Percentiles rank a stretch among this genome's conserved stretches.
phyloP scores from a whole-genome alignment of 1,140 invertebrate genomes.

The Delia radicum region DNA sequence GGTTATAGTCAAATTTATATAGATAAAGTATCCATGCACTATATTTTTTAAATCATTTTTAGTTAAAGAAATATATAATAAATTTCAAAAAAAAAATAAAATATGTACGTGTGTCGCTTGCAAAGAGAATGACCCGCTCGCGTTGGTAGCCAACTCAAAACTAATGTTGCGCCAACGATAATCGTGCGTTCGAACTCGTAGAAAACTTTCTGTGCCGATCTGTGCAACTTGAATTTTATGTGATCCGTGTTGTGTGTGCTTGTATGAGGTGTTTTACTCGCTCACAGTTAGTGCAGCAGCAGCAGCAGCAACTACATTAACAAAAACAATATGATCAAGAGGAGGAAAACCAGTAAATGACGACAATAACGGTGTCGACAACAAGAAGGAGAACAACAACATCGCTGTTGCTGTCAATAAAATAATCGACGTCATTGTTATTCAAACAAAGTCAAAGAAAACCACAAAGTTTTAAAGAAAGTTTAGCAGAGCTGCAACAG shows the following conservation, averaged over 20 bases:
- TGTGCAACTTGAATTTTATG: constrained; percentile 19
- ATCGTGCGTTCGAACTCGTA: constrained; percentile 26
- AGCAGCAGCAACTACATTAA: too few species aligned
- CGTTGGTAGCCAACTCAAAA: constrained; percentile 58
- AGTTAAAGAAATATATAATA: constrained; percentile 25
- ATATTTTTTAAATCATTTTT: constrained; percentile 28
- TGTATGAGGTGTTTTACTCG: not conserved
- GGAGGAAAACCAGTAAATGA: not conserved
- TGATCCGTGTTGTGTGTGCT: not conserved
- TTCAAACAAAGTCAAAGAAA: not conserved
- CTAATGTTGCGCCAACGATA: constrained; percentile 43
- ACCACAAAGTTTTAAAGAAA: not conserved
- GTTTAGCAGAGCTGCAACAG: not conserved
- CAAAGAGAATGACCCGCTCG: constrained; percentile 57
- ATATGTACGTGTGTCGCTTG: constrained; percentile 53
- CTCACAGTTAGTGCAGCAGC: too few species aligned
- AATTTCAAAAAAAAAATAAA: not conserved
- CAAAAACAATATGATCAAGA: not conserved
- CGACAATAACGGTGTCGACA: not conserved
- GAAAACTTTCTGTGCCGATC: constrained; percentile 18
- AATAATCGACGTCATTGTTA: not conserved
- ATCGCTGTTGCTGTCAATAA: not conserved
- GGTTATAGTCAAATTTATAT: not conserved
- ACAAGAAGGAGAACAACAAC: too few species aligned
- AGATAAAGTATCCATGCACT: constrained; percentile 33